Conservation (phyloP, 1,140 invertebrate species). For the Wasmannia auropunctata region DNA sequence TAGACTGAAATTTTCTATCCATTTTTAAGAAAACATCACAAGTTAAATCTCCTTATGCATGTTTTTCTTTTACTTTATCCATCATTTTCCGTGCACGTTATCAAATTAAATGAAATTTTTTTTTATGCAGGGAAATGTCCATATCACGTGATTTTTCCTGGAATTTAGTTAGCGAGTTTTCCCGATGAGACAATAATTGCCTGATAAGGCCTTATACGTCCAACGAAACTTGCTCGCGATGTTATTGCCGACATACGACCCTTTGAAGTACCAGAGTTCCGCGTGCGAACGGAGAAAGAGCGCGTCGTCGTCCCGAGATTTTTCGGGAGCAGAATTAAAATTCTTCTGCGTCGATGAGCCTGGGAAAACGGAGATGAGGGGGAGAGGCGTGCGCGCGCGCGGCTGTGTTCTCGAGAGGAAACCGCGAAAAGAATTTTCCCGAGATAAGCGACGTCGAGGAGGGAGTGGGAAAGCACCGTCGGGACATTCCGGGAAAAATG, state of each 20-base stretch:
- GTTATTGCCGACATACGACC: neutral
- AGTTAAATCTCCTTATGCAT: neutral
- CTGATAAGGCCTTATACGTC: neutral
- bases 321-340: constrained; percentile 71
- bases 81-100: neutral
- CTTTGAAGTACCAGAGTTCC: constrained; percentile 65
- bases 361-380: constrained; percentile 40
- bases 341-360: constrained; percentile 71
- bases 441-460: constrained; percentile 71
- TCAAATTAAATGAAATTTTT: neutral
- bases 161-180: neutral
- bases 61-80: neutral
- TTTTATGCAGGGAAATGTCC: neutral
- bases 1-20: neutral
- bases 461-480: constrained; percentile 58
- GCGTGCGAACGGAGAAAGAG: constrained; percentile 59
- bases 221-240: neutral
- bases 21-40: neutral
- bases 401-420: constrained; percentile 67
- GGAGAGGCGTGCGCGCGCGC: neutral
- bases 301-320: constrained; percentile 40
- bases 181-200: neutral
- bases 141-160: neutral
- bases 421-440: constrained; percentile 75
- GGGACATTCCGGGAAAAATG: constrained; percentile 80